These are phyloP conservation scores for Micromys minutus DNA, from an alignment of 2,113 vertebrate species.

Conservation along the genomic window DNA sequence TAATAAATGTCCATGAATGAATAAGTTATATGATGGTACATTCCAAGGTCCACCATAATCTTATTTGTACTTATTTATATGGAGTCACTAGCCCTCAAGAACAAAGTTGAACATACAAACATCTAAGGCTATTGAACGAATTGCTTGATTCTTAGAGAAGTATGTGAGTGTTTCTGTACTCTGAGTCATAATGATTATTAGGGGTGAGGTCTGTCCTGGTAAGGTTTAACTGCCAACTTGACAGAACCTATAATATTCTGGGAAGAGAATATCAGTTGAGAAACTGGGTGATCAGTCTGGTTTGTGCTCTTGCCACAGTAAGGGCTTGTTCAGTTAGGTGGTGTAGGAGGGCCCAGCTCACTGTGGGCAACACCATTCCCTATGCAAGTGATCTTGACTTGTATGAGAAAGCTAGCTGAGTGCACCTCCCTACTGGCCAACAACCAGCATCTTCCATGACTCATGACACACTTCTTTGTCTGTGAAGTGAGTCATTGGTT, in stretches of 20 bases:
- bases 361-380: background rate
- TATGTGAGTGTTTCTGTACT: conserved; percentile 13
- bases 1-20: background rate
- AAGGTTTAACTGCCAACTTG: background rate
- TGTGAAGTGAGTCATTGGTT: background rate
- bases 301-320: background rate
- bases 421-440: background rate
- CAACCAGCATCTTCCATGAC: background rate
- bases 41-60: background rate
- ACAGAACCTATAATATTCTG: background rate
- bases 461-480: background rate
- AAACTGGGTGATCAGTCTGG: background rate
- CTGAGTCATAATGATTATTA: background rate
- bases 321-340: background rate
- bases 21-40: conserved; percentile 49
- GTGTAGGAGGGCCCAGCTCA: background rate
- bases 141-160: conserved; percentile 17
- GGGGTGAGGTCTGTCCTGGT: background rate
- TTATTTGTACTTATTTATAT: conserved; percentile 19
- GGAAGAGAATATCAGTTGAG: background rate
- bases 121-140: background rate
- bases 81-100: background rate
- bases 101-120: background rate
- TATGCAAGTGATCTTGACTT: background rate
- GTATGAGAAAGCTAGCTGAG: background rate